phyloP scores from a whole-genome alignment of 2,113 vertebrate genomes.

The Apeltes quadracus region DNA sequence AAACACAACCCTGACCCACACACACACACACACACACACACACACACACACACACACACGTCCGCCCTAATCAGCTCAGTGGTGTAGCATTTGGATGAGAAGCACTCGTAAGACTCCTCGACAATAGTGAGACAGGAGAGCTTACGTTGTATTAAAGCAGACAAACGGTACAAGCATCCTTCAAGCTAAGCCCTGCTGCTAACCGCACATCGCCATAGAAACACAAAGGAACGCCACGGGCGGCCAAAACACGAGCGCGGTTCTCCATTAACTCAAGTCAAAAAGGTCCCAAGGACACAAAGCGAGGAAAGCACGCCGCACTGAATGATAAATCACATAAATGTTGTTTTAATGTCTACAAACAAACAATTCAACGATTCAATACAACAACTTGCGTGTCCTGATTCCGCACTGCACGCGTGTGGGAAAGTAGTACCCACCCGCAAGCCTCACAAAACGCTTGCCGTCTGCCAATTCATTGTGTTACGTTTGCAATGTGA shows the following conservation, averaged over 20 bases:
- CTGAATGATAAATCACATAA: no score
- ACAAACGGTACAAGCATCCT: conserved; percentile 67
- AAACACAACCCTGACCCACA: conserved; percentile 21
- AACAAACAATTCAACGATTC: neutral
- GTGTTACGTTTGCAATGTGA: no score
- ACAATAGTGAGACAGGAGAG: conserved; percentile 73
- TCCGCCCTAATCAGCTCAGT: conserved; percentile 71
- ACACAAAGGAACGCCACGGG: neutral
- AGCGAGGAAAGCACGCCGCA: neutral
- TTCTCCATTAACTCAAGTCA: conserved; percentile 12
- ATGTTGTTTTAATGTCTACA: neutral
- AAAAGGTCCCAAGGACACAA: neutral
- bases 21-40: conserved; percentile 2
- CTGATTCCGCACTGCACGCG: neutral
- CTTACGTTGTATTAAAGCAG: conserved; percentile 74
- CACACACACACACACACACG: conserved; percentile 4
- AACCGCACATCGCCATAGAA: no score
- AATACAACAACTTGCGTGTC: neutral
- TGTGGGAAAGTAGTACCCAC: no score
- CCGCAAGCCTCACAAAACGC: neutral
- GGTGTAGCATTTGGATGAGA: conserved; percentile 69
- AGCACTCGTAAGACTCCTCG: conserved; percentile 62
- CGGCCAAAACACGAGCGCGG: neutral
- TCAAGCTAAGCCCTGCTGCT: conserved; percentile 51
- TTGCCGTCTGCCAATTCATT: neutral